These are phyloP conservation scores for Jordanella pulchra DNA, from an alignment of 2,797 vertebrate species.

Conservation along the genomic window DNA sequence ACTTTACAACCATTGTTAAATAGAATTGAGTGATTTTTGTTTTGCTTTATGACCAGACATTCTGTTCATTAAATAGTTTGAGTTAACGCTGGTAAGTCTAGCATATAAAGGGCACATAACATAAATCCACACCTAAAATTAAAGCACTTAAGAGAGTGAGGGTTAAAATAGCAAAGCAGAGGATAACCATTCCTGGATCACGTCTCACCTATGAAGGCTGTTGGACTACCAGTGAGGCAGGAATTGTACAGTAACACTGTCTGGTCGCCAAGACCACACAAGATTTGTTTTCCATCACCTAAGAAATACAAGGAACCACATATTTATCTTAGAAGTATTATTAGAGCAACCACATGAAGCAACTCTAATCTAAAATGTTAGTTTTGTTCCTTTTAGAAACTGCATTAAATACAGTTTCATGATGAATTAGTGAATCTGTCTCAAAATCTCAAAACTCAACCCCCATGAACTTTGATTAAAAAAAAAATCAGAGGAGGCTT, in stretches of 20 bases:
- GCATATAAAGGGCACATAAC: conserved; percentile 8
- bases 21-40: not conserved
- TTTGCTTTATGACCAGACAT: not conserved
- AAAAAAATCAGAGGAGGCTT: not conserved
- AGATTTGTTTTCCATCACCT: conserved; percentile 87
- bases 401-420: conserved; percentile 6
- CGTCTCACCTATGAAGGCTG: conserved; percentile 84
- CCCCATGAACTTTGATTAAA: no score
- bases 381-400: not conserved
- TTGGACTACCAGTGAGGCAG: conserved; percentile 72
- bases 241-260: conserved; percentile 82
- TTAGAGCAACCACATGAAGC: conserved; percentile 8
- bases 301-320: conserved; percentile 50
- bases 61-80: conserved; percentile 20
- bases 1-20: no score
- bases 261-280: conserved; percentile 87
- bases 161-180: conserved; percentile 16
- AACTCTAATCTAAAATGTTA: conserved; percentile 8
- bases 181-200: conserved; percentile 11
- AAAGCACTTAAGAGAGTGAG: not conserved
- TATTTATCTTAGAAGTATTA: conserved; percentile 19
- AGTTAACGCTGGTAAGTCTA: conserved; percentile 20
- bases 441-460: not conserved
- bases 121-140: conserved; percentile 19
- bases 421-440: no score